phyloP scores from a whole-genome alignment of 2,797 vertebrate genomes.

The Gila robusta region DNA sequence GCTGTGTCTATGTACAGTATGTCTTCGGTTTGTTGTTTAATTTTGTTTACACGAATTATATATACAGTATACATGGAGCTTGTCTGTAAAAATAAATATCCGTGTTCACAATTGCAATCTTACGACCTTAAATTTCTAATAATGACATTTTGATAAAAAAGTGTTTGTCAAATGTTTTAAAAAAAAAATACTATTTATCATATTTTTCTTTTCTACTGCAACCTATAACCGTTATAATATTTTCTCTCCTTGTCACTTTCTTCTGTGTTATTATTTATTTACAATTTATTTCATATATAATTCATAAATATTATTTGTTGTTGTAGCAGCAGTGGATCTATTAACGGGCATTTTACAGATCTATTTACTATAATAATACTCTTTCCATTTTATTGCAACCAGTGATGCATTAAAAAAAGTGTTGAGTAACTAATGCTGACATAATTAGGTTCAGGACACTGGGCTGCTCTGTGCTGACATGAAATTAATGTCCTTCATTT shows the following conservation, averaged over 20 bases:
- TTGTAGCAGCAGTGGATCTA: neutral
- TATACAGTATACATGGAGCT: neutral
- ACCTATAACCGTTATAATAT: neutral
- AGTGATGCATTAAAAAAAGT: slow-evolving; percentile 42
- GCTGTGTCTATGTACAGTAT: slow-evolving; percentile 36
- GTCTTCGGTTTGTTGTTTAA: slow-evolving; percentile 45
- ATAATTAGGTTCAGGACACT: slow-evolving; percentile 37
- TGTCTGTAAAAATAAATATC: neutral
- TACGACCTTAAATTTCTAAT: neutral
- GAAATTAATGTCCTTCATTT: slow-evolving; percentile 52
- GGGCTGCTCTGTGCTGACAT: slow-evolving; percentile 8
- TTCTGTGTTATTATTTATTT: neutral
- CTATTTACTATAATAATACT: neutral
- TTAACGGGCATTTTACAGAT: neutral
- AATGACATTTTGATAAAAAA: neutral
- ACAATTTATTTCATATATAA: neutral
- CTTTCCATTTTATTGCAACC: slow-evolving; percentile 10
- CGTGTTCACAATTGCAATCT: neutral
- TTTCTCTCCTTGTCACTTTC: neutral
- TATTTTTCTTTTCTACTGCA: neutral
- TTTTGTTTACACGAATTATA: neutral
- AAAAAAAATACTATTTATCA: too few relatives aligned
- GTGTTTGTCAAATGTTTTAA: neutral
- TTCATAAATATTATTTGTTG: neutral
- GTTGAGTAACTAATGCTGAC: slow-evolving; percentile 42